A percentile compares a stretch with the other conserved stretches of the same genome.
Conservation (phyloP, 2,888 invertebrate species). For the Polydrusus cervinus region DNA sequence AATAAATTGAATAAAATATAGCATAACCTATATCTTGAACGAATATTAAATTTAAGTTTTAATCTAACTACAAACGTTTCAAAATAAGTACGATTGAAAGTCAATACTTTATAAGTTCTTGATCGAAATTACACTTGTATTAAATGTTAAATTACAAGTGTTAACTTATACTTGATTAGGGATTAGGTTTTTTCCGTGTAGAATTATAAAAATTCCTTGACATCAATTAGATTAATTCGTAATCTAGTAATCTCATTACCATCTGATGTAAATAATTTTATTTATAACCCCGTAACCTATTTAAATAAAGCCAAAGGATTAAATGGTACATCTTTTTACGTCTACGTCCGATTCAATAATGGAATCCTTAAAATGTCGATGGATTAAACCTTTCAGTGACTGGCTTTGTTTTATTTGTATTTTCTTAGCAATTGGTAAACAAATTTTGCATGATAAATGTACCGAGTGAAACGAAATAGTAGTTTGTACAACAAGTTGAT, state of each 20-base stretch:
- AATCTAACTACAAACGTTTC: too few species aligned
- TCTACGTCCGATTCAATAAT: constrained; percentile 8
- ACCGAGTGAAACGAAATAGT: too few species aligned
- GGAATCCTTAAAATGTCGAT: background rate
- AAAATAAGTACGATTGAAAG: too few species aligned
- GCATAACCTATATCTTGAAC: too few species aligned
- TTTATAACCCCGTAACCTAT: constrained; percentile 37
- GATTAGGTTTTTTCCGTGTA: background rate
- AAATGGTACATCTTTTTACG: constrained; percentile 21
- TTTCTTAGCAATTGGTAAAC: background rate
- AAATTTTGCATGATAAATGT: too few species aligned
- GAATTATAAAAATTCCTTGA: constrained; percentile 18
- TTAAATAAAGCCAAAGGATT: constrained; percentile 37
- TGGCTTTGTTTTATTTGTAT: background rate
- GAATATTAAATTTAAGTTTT: too few species aligned
- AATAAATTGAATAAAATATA: too few species aligned
- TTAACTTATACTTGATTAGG: too few species aligned
- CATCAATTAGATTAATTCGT: constrained; percentile 39
- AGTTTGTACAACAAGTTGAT: too few species aligned
- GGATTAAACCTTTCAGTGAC: constrained; percentile 6
- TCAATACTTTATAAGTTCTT: too few species aligned
- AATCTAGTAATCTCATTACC: constrained; percentile 41
- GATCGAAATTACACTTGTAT: too few species aligned
- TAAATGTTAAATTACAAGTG: too few species aligned
- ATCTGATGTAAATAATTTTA: constrained; percentile 4